Base-by-base conservation (phyloP, 1,140 invertebrate genomes). In the Drosophila tropicalis region DNA sequence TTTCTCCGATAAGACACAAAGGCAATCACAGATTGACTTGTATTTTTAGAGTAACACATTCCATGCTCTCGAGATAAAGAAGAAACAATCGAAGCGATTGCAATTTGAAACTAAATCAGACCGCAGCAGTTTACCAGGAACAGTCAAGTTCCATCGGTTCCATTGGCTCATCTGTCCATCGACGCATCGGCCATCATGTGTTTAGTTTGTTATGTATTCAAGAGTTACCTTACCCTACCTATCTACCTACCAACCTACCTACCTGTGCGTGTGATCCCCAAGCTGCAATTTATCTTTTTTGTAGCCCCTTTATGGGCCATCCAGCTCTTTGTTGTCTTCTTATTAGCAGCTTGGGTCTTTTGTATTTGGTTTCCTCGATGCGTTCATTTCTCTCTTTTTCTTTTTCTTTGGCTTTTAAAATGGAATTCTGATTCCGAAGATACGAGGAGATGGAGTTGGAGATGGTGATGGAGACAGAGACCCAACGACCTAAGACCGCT, bases 241-340 rank as follows among this genome's bases (percentile, higher is more conserved):
- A 39, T 12, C 36, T 40, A 40, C 29, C 39, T 73, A n/a, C 36
- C 10, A 13, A 13, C 36, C 36, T 39, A 39, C 36, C 36, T 40
- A 40, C 29, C 39, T 73, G 41, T 82, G 86, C 66, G 81, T 81
- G 76, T 90, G 85, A 90, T 90, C 85, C 81, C 78, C 67, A 72
- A 90, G 70, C 86, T 80, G 86, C 86, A 90, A 90, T 90, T 79
- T 90, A 90, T 90, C 86, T 90, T 90, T 87, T 90, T 90, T 90
- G 86, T 90, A 76, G 86, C 82, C 86, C 79, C 83, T 79, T 90
- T 90, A 90, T 90, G 81, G 86, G 68, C 86, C 70, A 90, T 85
- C 65, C 75, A 60, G 85, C 70, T 79, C 77, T 90, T 74, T 80
- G 85, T 80, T 63, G 79, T 89, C 70, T 79, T 81, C 71, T 90